These are phyloP conservation scores for Uloborus diversus DNA, from an alignment of 1,140 invertebrate species.

Conservation along the genomic window DNA sequence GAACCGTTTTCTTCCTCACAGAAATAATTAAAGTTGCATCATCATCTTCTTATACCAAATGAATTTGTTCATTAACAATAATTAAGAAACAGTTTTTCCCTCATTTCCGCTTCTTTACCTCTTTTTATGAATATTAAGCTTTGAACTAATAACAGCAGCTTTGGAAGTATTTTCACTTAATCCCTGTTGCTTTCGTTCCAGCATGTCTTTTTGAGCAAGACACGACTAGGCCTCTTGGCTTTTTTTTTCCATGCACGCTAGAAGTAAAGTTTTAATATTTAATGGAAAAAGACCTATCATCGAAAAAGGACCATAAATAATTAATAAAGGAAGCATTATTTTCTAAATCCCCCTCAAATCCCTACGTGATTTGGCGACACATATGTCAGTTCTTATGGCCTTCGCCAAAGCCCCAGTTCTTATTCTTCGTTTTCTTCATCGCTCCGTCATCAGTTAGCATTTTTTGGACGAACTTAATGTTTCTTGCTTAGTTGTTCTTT, in stretches of 20 bases:
- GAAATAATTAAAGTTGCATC: conserved; percentile 49
- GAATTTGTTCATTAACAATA: conserved; percentile 52
- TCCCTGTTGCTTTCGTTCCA: conserved; percentile 26
- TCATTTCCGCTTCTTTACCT: neutral
- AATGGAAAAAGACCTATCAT: conserved; percentile 54
- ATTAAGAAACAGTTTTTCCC: conserved; percentile 44
- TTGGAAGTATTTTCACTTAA: conserved; percentile 36
- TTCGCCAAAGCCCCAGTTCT: neutral
- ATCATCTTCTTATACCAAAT: conserved; percentile 48
- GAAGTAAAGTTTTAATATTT: conserved; percentile 40
- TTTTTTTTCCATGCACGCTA: neutral
- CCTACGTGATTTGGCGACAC: conserved; percentile 22
- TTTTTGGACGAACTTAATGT: neutral
- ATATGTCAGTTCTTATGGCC: neutral
- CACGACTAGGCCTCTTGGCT: neutral
- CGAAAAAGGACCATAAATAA: conserved; percentile 45
- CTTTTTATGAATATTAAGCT: conserved; percentile 45
- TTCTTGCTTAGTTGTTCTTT: neutral
- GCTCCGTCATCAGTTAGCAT: neutral
- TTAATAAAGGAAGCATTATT: conserved; percentile 44
- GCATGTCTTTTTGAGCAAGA: neutral
- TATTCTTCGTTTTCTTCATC: conserved; percentile 28
- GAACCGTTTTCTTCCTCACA: conserved; percentile 25
- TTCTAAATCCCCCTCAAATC: conserved; percentile 47
- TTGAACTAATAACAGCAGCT: conserved; percentile 35